Conservation (phyloP, 2,797 vertebrate genomes). For the Rhabdomys pumilio region DNA sequence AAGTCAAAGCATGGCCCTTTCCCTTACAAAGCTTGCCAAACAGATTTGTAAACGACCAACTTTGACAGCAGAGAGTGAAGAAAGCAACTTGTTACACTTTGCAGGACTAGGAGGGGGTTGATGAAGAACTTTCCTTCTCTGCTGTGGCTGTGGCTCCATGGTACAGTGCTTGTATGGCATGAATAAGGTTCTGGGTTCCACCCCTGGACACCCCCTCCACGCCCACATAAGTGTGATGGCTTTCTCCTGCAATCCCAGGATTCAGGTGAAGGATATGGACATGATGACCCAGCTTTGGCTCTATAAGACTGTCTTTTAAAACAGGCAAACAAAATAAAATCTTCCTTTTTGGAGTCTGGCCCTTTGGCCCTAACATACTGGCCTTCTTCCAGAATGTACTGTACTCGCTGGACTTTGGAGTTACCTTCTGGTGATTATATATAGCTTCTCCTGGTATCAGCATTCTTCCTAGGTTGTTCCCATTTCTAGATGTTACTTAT, state of each 20-base stretch:
- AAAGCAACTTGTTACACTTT: neutral
- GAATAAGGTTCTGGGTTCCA: neutral
- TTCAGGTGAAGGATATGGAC: neutral
- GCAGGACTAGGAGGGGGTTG: neutral
- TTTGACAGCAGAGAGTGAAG: conserved; percentile 25
- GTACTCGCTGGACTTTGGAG: conserved; percentile 5
- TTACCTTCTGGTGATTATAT: conserved; percentile 26
- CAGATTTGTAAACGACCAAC: conserved; percentile 19
- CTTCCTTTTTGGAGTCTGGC: neutral
- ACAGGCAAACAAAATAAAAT: neutral
- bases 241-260: neutral
- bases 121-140: neutral
- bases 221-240: neutral
- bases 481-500: neutral
- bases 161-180: neutral
- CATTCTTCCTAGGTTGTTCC: conserved; percentile 54
- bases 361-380: neutral
- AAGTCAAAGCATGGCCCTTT: neutral
- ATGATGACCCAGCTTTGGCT: neutral
- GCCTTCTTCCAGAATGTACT: neutral
- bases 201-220: neutral
- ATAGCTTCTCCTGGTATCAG: conserved; percentile 18
- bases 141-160: neutral
- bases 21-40: conserved; percentile 1
- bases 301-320: neutral